phyloP scores from a whole-genome alignment of 1,140 invertebrate species.

The Dreissena rostriformis region DNA sequence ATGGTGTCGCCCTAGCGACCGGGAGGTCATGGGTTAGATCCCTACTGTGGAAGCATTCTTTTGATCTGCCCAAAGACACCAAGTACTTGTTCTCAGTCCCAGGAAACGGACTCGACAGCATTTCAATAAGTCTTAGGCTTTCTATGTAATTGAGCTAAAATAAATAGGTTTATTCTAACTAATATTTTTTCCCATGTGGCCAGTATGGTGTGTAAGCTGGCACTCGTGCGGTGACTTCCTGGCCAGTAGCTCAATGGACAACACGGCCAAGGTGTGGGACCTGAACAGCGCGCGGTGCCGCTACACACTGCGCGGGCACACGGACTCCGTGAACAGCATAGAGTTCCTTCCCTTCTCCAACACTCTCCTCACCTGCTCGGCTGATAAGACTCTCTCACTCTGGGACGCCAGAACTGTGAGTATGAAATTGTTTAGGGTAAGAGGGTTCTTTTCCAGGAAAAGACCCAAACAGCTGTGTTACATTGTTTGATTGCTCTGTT shows the following conservation, averaged over 20 bases:
- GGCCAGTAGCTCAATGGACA: slow-evolving; percentile 81
- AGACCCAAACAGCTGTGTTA: too few species aligned
- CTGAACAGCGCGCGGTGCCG: slow-evolving; percentile 80
- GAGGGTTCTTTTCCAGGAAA: neutral
- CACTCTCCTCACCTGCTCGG: slow-evolving; percentile 79
- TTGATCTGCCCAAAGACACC: too few species aligned
- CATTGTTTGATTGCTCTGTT: too few species aligned
- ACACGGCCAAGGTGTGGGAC: slow-evolving; percentile 81
- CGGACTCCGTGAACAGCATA: slow-evolving; percentile 81
- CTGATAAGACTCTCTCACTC: slow-evolving; percentile 81
- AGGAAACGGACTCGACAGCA: too few species aligned
- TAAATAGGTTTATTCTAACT: too few species aligned
- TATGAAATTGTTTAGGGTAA: neutral
- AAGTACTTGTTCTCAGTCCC: too few species aligned
- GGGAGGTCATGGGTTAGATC: too few species aligned
- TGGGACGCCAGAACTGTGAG: slow-evolving; percentile 81
- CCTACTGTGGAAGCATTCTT: too few species aligned
- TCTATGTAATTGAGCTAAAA: too few species aligned
- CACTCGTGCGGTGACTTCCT: slow-evolving; percentile 81
- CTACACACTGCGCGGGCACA: slow-evolving; percentile 79
- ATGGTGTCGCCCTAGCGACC: too few species aligned
- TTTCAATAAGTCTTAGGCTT: too few species aligned
- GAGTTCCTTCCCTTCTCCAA: slow-evolving; percentile 81
- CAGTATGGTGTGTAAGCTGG: slow-evolving; percentile 81
- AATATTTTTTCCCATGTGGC: neutral